Percentiles rank a stretch among this genome's conserved stretches.
Evolutionary conservation across 2,113 vertebrate genomes (phyloP).

Genomic region (Phyllostomus discolor): DNA sequence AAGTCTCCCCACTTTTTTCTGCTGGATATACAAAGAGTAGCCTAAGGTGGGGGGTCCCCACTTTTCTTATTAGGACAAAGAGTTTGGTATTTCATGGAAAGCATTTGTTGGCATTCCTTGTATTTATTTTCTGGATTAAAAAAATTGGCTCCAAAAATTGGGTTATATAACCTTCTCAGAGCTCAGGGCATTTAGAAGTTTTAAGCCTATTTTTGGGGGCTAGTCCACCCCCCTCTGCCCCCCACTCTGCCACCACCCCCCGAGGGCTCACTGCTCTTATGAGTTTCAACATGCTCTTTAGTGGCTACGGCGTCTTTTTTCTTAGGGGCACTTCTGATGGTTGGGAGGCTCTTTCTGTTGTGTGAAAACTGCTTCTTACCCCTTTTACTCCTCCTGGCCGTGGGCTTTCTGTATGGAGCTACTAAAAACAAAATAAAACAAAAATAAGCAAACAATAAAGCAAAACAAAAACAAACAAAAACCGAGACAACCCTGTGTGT

Average conservation of each 20-base stretch:
- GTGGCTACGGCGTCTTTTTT: not conserved
- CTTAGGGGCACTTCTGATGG: not conserved
- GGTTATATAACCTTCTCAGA: constrained; percentile 4
- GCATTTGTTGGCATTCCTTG: constrained; percentile 4
- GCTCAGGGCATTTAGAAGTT: not conserved
- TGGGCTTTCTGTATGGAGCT: not conserved
- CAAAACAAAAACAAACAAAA: not conserved
- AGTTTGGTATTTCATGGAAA: constrained; percentile 33
- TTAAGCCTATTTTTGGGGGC: not conserved
- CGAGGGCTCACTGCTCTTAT: not conserved
- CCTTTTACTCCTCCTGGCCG: not conserved
- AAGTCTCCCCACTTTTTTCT: not conserved
- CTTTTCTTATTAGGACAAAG: not conserved
- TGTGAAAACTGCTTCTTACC: not conserved
- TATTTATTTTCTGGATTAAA: constrained; percentile 5
- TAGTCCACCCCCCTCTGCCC: not conserved
- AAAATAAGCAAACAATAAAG: not conserved
- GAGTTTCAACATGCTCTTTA: not conserved
- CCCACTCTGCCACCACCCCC: not conserved
- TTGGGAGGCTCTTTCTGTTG: not conserved
- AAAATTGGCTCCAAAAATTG: not conserved
- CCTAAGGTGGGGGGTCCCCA: not conserved
- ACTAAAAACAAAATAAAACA: not conserved
- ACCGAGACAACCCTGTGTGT: not conserved
- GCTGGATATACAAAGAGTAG: not conserved